Conservation (phyloP, 2,113 vertebrate genomes). For the Oceanites oceanicus region DNA sequence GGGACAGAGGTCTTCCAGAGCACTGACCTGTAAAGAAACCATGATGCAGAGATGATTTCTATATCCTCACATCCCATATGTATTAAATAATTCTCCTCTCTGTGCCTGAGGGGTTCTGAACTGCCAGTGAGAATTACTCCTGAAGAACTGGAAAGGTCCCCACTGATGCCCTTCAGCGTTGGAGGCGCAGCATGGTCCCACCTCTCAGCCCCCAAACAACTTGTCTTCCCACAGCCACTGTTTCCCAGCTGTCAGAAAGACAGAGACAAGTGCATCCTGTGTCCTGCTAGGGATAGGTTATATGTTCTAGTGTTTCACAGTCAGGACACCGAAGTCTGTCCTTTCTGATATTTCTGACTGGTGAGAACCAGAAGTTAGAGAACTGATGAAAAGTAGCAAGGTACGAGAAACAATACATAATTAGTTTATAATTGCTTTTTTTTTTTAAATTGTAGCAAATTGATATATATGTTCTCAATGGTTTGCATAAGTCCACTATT, state of each 20-base stretch:
- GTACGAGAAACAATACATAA: background rate
- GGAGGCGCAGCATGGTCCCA: background rate
- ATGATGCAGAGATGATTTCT: background rate
- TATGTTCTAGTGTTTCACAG: background rate
- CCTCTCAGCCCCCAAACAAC: background rate
- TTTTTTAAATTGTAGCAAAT: background rate
- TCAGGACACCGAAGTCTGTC: background rate
- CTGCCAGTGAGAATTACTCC: slow-evolving; percentile 23
- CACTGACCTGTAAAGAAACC: background rate
- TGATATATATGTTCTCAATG: background rate
- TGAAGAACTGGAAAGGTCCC: background rate
- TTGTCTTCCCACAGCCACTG: background rate
- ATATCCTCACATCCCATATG: background rate
- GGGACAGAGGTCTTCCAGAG: background rate
- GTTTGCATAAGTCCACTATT: background rate
- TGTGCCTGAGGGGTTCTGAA: background rate
- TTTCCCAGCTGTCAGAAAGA: background rate
- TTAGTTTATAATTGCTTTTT: background rate
- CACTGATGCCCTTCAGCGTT: background rate
- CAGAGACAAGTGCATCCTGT: background rate
- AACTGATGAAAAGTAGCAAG: slow-evolving; percentile 13
- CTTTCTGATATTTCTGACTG: background rate
- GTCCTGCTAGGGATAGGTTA: background rate
- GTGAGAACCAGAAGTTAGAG: background rate
- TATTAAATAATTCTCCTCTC: background rate